phyloP scores from a whole-genome alignment of 2,888 invertebrate genomes.

The Drosophila kanekoi region DNA sequence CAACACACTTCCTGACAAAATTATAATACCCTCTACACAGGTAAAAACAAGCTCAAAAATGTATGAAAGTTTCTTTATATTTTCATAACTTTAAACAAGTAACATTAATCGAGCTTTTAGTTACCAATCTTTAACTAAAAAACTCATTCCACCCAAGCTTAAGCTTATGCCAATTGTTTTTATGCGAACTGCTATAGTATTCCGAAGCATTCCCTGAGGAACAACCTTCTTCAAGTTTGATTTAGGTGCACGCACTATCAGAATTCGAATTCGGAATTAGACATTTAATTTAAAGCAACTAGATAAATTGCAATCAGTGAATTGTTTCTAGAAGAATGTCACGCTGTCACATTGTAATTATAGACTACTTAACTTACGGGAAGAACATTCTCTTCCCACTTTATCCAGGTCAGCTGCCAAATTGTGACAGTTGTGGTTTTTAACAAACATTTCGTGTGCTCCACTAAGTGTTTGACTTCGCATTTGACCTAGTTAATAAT shows the following conservation, averaged over 20 bases:
- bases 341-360: not conserved
- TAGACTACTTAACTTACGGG: not conserved
- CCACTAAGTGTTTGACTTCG: conserved; percentile 13
- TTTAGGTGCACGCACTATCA: not conserved
- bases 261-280: not conserved
- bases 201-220: too few relatives aligned
- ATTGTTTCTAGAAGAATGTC: not conserved
- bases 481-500: conserved; percentile 65
- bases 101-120: too few relatives aligned
- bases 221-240: not conserved
- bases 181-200: too few relatives aligned
- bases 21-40: too few relatives aligned
- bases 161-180: too few relatives aligned
- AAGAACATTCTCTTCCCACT: not conserved
- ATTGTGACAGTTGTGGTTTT: conserved; percentile 15
- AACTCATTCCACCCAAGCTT: too few relatives aligned
- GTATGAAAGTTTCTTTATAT: too few relatives aligned
- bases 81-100: too few relatives aligned
- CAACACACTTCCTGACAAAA: too few relatives aligned
- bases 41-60: too few relatives aligned
- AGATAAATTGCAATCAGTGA: not conserved
- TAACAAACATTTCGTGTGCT: conserved; percentile 21
- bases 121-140: too few relatives aligned
- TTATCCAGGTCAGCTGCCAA: conserved; percentile 6
- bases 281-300: not conserved